phyloP scores from a whole-genome alignment of 2,797 vertebrate species.

The Bradypodion pumilum region DNA sequence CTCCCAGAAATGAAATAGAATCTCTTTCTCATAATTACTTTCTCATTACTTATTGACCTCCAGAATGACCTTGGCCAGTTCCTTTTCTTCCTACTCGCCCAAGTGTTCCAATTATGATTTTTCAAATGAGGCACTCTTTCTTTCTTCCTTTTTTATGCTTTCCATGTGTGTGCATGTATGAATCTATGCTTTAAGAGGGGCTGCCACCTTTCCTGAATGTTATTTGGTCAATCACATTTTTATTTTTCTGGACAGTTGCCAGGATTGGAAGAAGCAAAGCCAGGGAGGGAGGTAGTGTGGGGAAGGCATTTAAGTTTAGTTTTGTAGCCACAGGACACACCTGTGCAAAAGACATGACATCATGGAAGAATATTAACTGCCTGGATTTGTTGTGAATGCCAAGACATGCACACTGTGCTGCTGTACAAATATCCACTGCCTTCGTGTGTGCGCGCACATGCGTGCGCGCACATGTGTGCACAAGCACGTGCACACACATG shows the following conservation, averaged over 20 bases:
- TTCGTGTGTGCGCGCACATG: too few species aligned
- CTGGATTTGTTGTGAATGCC: background rate
- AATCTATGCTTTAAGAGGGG: background rate
- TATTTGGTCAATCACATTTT: background rate
- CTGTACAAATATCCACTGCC: too few species aligned
- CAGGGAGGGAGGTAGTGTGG: too few species aligned
- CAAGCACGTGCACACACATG: too few species aligned
- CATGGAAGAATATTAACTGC: too few species aligned
- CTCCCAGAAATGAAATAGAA: conserved; percentile 64
- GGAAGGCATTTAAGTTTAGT: background rate
- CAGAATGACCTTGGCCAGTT: conserved; percentile 68
- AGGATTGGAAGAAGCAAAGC: background rate
- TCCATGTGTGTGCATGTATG: background rate
- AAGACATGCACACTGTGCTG: background rate
- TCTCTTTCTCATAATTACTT: conserved; percentile 65
- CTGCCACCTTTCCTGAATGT: background rate
- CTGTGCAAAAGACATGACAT: background rate
- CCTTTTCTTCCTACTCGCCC: conserved; percentile 66
- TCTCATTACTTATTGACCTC: conserved; percentile 71
- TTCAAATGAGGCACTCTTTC: conserved; percentile 23
- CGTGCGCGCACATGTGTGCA: too few species aligned
- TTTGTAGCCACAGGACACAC: background rate
- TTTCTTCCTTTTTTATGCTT: background rate
- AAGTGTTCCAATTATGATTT: conserved; percentile 53
- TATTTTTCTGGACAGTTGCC: background rate